Evolutionary conservation across 2,888 invertebrate species (phyloP).

Genomic region (Rhorus exstirpatorius): DNA sequence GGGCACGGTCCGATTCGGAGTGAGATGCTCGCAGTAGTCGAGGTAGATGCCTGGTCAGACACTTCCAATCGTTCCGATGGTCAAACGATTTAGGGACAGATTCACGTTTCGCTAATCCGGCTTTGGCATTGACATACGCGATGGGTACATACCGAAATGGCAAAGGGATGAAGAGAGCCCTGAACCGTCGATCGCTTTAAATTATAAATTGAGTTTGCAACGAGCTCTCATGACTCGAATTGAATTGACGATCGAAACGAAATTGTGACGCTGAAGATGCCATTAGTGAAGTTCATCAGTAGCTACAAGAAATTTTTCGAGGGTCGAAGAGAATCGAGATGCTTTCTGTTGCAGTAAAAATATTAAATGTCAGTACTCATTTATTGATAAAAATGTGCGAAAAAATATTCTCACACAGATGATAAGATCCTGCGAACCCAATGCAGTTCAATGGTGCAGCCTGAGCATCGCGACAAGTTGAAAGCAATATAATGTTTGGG

Average conservation of each 20-base stretch:
- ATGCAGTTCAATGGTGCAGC: no score
- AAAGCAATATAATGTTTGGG: no score
- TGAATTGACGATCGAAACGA: neutral
- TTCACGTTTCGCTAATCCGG: constrained; percentile 15
- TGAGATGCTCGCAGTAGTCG: constrained; percentile 19
- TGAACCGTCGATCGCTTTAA: neutral
- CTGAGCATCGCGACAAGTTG: no score
- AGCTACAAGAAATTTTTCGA: no score
- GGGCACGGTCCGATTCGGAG: neutral
- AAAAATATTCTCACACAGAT: no score
- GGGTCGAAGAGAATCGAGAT: no score
- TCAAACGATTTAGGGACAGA: constrained; percentile 27
- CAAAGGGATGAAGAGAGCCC: neutral
- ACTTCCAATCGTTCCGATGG: constrained; percentile 17
- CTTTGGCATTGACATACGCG: constrained; percentile 28
- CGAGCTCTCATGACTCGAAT: neutral
- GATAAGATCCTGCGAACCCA: no score
- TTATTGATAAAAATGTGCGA: no score
- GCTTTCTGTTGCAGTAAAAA: no score
- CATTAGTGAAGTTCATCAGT: no score
- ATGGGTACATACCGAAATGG: constrained; percentile 7
- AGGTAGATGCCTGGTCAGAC: constrained; percentile 23
- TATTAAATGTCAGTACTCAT: no score
- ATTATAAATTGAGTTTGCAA: neutral
- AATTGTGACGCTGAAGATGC: no score